These are phyloP conservation scores for Xestoiulus laeticollis DNA, from an alignment of 2,888 invertebrate species.

Conservation along the genomic window DNA sequence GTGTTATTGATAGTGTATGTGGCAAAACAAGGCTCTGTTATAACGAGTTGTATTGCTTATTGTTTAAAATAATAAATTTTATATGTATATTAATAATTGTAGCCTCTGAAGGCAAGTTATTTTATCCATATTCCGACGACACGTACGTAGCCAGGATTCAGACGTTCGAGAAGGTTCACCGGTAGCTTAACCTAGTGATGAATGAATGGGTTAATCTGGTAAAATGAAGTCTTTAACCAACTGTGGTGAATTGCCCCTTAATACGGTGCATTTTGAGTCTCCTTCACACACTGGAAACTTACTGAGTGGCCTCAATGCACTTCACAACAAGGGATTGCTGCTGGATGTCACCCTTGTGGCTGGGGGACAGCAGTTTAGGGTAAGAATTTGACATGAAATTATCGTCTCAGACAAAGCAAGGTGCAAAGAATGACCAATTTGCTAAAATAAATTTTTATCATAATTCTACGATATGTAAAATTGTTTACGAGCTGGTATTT, in stretches of 20 bases:
- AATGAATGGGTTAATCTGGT: conserved; percentile 39
- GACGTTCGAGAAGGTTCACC: neutral
- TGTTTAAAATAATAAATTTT: neutral
- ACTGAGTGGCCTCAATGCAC: conserved; percentile 71
- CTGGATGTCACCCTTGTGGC: conserved; percentile 75
- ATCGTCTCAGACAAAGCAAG: neutral
- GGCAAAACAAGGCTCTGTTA: neutral
- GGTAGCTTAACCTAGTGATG: neutral
- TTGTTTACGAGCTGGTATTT: no score
- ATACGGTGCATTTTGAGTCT: conserved; percentile 69
- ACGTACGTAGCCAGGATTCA: no score
- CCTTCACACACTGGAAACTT: conserved; percentile 70
- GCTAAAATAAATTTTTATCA: no score
- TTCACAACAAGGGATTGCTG: conserved; percentile 71
- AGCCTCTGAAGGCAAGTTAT: neutral
- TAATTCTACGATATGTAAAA: no score
- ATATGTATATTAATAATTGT: neutral
- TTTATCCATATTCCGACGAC: neutral
- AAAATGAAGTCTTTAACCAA: conserved; percentile 47
- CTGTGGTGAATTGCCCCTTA: conserved; percentile 53
- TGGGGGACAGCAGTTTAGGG: conserved; percentile 67
- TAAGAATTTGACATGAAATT: neutral
- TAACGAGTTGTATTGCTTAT: neutral
- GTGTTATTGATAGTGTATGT: neutral
- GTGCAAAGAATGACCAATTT: no score